A percentile compares a stretch with the other conserved stretches of the same genome.
These are phyloP conservation scores for Sarcophaga carnaria DNA, from an alignment of 2,888 invertebrate species.

Conservation along the genomic window DNA sequence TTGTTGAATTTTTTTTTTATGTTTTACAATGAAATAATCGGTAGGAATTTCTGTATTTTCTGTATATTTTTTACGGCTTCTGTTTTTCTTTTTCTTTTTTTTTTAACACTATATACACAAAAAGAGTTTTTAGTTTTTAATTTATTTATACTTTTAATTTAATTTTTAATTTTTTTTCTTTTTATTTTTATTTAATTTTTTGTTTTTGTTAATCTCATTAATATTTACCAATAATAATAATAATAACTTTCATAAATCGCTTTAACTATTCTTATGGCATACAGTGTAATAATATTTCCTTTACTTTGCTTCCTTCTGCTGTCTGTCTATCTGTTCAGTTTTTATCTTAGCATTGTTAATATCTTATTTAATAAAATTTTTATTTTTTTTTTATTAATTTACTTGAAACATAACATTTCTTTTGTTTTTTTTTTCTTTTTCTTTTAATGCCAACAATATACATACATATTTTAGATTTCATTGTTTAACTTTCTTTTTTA, in stretches of 20 bases:
- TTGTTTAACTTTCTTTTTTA: constrained; percentile 46
- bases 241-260: constrained; percentile 63
- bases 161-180: not conserved
- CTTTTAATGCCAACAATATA: constrained; percentile 60
- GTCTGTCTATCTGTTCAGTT: constrained; percentile 18
- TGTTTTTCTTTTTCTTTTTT: constrained; percentile 49
- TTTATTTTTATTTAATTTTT: constrained; percentile 32
- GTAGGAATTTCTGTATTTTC: constrained; percentile 74
- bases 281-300: constrained; percentile 45
- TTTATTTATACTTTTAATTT: constrained; percentile 21
- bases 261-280: constrained; percentile 60
- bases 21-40: constrained; percentile 65
- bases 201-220: constrained; percentile 26
- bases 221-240: constrained; percentile 59
- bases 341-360: constrained; percentile 17
- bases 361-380: not conserved
- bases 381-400: constrained; percentile 20
- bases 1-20: constrained; percentile 39
- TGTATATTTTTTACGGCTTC: constrained; percentile 61
- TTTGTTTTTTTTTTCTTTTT: constrained; percentile 13
- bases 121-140: constrained; percentile 36
- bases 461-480: constrained; percentile 5
- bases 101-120: constrained; percentile 69
- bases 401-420: constrained; percentile 60
- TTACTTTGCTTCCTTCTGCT: too few species aligned